These are phyloP conservation scores for Pseudomugil tenellus DNA, from an alignment of 2,797 vertebrate genomes.

Conservation along the genomic window DNA sequence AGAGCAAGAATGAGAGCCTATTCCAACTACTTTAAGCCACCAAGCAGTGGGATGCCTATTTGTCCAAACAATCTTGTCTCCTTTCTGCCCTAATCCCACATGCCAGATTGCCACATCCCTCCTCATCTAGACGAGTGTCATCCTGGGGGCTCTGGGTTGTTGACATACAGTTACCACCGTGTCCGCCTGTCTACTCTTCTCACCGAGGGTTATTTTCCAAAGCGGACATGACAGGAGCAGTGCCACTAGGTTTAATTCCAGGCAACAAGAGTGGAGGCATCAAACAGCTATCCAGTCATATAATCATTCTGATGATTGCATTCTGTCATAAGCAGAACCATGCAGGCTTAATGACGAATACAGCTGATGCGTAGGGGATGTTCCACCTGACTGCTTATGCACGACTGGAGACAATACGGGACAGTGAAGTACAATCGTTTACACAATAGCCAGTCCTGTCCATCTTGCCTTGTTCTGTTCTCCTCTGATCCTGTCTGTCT, in stretches of 20 bases:
- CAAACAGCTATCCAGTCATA: conserved; percentile 53
- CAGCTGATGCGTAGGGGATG: conserved; percentile 33
- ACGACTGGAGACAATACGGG: conserved; percentile 46
- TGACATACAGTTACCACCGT: conserved; percentile 70
- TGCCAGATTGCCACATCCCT: conserved; percentile 64
- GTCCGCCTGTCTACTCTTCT: conserved; percentile 71
- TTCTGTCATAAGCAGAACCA: conserved; percentile 59
- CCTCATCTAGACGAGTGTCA: conserved; percentile 63
- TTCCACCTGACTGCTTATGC: conserved; percentile 48
- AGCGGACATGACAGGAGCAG: conserved; percentile 72
- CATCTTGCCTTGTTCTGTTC: conserved; percentile 39
- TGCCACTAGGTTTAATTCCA: conserved; percentile 65
- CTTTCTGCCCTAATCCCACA: conserved; percentile 58
- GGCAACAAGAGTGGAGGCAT: conserved; percentile 51
- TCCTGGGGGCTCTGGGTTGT: conserved; percentile 57
- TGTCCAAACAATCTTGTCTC: conserved; percentile 69
- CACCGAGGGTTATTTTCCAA: conserved; percentile 65
- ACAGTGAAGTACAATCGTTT: conserved; percentile 43
- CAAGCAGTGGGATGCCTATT: conserved; percentile 50
- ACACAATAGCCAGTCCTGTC: conserved; percentile 44
- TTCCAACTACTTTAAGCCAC: conserved; percentile 61
- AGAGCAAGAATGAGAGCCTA: conserved; percentile 55
- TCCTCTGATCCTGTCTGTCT: conserved; percentile 41
- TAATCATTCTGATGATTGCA: conserved; percentile 60
- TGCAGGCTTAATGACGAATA: conserved; percentile 48